A percentile compares a stretch with the other conserved stretches of the same genome.
phyloP scores from a whole-genome alignment of 2,888 invertebrate genomes.

The Shargacucullia verbasci region DNA sequence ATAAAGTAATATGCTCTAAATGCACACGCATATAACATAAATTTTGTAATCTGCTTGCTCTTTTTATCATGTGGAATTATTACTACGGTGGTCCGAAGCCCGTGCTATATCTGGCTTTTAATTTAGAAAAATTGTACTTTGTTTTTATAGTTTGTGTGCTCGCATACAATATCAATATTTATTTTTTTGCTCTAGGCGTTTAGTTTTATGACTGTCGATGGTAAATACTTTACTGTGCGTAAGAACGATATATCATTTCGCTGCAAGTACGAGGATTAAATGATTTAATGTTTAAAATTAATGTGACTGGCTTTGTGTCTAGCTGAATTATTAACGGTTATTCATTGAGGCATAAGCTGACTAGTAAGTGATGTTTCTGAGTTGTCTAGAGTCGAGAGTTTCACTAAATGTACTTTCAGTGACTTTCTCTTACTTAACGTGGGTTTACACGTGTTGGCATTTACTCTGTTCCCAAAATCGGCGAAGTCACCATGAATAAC shows the following conservation, averaged over 20 bases:
- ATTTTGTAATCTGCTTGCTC: constrained; percentile 81
- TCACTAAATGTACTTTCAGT: constrained; percentile 24
- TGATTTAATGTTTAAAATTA: constrained; percentile 51
- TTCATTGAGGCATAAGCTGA: constrained; percentile 38
- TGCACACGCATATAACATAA: constrained; percentile 87
- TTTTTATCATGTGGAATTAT: constrained; percentile 86
- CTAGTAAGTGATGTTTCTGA: constrained; percentile 29
- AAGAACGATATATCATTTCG: constrained; percentile 41
- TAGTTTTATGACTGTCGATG: constrained; percentile 59
- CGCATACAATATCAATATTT: constrained; percentile 75
- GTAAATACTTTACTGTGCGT: constrained; percentile 40
- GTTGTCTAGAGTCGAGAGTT: constrained; percentile 3
- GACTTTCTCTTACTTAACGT: constrained; percentile 19
- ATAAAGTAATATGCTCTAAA: constrained; percentile 88
- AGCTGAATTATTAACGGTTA: constrained; percentile 41
- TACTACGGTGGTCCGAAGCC: constrained; percentile 82
- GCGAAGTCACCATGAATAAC: constrained; percentile 45
- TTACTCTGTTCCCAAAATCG: constrained; percentile 35
- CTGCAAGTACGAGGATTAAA: constrained; percentile 42
- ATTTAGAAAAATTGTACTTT: constrained; percentile 81
- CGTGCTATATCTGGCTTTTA: constrained; percentile 80
- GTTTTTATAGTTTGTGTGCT: constrained; percentile 72
- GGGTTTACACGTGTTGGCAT: constrained; percentile 10
- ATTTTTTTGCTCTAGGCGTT: constrained; percentile 77
- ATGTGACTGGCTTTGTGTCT: constrained; percentile 49